Percentiles rank a stretch among this genome's conserved stretches.
Conservation (phyloP, 2,113 vertebrate species). For the Ibidorhyncha struthersii region DNA sequence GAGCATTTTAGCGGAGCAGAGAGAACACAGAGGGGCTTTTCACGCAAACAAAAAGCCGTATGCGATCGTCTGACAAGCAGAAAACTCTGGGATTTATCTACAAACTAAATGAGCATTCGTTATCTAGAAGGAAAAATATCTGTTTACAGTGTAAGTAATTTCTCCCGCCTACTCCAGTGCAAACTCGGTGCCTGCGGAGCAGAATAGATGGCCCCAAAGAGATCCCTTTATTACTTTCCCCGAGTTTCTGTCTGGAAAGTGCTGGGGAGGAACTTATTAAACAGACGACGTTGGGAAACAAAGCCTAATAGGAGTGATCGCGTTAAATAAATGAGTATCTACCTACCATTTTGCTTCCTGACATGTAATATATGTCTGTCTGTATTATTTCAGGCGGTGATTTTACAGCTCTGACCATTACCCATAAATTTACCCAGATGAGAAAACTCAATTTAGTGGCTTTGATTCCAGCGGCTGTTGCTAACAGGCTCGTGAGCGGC, state of each 20-base stretch:
- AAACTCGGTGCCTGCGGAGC: background rate
- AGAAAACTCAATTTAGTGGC: background rate
- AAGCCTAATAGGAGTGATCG: background rate
- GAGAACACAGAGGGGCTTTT: accelerated
- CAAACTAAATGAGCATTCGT: background rate
- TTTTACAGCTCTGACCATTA: background rate
- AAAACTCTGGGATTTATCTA: background rate
- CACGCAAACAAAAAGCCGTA: accelerated
- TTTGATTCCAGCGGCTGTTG: background rate
- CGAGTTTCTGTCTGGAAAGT: background rate
- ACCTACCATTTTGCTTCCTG: background rate
- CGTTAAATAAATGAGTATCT: background rate
- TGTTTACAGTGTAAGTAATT: background rate
- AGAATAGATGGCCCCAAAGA: background rate
- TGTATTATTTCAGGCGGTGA: background rate
- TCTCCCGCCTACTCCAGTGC: background rate
- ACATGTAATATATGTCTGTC: background rate
- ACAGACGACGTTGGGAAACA: background rate
- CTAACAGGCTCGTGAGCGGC: background rate
- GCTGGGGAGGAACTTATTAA: background rate
- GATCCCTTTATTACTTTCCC: background rate
- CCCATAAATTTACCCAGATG: background rate
- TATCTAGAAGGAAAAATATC: background rate
- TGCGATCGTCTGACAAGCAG: background rate
- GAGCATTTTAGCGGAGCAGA: background rate